Conservation (phyloP, 2,888 invertebrate species). For the Laothoe populi region DNA sequence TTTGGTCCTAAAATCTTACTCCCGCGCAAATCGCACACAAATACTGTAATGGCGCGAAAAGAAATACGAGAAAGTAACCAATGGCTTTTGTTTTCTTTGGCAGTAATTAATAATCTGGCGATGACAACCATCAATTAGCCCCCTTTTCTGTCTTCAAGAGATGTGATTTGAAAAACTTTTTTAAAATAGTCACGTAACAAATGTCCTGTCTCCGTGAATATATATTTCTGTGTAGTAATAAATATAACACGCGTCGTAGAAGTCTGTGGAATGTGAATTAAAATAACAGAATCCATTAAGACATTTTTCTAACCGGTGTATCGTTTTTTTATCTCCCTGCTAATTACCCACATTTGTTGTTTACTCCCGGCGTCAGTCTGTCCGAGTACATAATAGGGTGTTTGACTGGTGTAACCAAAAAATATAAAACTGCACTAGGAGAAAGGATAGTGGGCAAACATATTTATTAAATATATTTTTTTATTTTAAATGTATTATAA, state of each 20-base stretch:
- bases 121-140: neutral
- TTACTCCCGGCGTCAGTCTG: neutral
- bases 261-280: slow-evolving; percentile 7
- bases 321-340: slow-evolving; percentile 10
- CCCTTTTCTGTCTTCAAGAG: neutral
- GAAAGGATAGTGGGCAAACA: too few relatives aligned
- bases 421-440: too few relatives aligned
- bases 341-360: neutral
- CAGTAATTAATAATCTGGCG: neutral
- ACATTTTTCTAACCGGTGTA: neutral
- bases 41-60: too few relatives aligned
- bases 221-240: slow-evolving; percentile 11
- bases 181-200: neutral
- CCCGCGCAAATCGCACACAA: too few relatives aligned
- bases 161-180: neutral
- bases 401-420: too few relatives aligned
- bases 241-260: slow-evolving; percentile 3
- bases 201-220: neutral
- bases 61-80: too few relatives aligned
- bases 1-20: too few relatives aligned
- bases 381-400: neutral
- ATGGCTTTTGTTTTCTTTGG: too few relatives aligned
- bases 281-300: slow-evolving; percentile 12
- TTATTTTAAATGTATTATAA: too few relatives aligned
- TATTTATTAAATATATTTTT: too few relatives aligned